Conservation (phyloP, 2,113 vertebrate genomes). For the Jacana jacana region DNA sequence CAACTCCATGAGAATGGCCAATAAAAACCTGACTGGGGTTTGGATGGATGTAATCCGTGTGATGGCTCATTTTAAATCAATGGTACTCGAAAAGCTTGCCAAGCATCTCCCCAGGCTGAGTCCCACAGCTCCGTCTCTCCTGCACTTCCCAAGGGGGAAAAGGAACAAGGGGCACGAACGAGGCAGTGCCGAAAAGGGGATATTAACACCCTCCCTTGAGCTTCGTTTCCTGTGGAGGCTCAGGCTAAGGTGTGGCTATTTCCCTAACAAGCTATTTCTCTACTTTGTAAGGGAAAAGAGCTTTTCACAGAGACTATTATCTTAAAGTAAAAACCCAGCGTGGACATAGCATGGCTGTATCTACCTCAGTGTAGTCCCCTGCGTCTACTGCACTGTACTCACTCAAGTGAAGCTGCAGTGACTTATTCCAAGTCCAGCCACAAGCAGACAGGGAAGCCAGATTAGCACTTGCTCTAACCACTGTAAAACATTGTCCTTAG, state of each 20-base stretch:
- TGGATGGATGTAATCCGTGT: background rate
- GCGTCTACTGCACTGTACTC: background rate
- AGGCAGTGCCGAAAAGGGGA: background rate
- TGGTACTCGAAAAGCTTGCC: background rate
- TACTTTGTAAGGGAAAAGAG: background rate
- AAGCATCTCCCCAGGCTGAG: background rate
- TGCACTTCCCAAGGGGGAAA: background rate
- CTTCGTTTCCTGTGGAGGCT: background rate
- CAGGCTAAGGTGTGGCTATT: background rate
- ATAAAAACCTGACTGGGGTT: background rate
- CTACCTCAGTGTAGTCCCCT: fast-evolving
- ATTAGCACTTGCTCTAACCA: background rate
- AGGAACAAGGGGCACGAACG: background rate
- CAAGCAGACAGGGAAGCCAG: background rate
- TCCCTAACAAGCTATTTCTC: background rate
- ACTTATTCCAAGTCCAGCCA: background rate
- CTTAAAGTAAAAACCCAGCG: background rate
- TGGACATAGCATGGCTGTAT: background rate
- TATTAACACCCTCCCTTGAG: background rate
- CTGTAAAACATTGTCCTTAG: background rate
- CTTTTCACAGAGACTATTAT: background rate
- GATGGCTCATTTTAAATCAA: background rate
- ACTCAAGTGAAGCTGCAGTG: background rate
- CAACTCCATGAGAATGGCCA: background rate
- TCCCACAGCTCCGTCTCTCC: background rate